Conservation (phyloP, 2,113 vertebrate species). For the Odontesthes bonariensis region DNA sequence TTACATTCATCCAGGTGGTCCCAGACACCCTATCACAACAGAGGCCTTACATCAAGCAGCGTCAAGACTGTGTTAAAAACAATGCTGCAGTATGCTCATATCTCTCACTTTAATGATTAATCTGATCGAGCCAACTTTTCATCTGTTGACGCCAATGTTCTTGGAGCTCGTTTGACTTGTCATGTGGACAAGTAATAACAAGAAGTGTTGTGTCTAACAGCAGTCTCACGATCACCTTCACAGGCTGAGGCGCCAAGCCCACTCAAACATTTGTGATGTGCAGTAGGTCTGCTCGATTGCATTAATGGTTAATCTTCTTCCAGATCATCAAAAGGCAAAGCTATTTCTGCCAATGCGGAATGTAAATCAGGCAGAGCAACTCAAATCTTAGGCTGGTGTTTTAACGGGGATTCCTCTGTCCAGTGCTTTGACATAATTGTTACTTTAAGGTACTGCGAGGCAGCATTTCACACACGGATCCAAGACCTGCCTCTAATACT, state of each 20-base stretch:
- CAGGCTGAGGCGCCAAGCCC: slow-evolving; percentile 45
- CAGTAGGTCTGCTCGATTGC: not conserved
- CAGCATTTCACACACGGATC: slow-evolving; percentile 28
- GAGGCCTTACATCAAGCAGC: slow-evolving; percentile 61
- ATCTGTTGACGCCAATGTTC: slow-evolving; percentile 71
- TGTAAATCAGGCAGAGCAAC: not conserved
- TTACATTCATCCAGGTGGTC: slow-evolving; percentile 81
- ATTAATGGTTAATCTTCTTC: slow-evolving; percentile 25
- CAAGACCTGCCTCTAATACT: slow-evolving; percentile 50
- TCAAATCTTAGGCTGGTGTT: slow-evolving; percentile 13
- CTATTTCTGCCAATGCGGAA: not conserved
- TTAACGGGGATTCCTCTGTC: slow-evolving; percentile 26
- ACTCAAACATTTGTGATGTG: slow-evolving; percentile 39
- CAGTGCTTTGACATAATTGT: slow-evolving; percentile 22
- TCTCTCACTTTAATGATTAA: slow-evolving; percentile 83
- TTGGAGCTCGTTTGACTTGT: slow-evolving; percentile 66
- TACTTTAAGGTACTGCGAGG: slow-evolving; percentile 16
- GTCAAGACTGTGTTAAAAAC: slow-evolving; percentile 71
- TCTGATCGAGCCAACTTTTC: slow-evolving; percentile 82
- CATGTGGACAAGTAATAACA: slow-evolving; percentile 78
- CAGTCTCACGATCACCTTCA: slow-evolving; percentile 44
- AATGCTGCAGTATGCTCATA: slow-evolving; percentile 60
- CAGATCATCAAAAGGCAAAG: slow-evolving; percentile 1
- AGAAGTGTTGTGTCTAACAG: slow-evolving; percentile 80
- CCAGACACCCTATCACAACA: slow-evolving; percentile 79